Percentiles rank a stretch among this genome's conserved stretches.
Conservation (phyloP, 2,888 invertebrate genomes). For the Hylaea fasciaria region DNA sequence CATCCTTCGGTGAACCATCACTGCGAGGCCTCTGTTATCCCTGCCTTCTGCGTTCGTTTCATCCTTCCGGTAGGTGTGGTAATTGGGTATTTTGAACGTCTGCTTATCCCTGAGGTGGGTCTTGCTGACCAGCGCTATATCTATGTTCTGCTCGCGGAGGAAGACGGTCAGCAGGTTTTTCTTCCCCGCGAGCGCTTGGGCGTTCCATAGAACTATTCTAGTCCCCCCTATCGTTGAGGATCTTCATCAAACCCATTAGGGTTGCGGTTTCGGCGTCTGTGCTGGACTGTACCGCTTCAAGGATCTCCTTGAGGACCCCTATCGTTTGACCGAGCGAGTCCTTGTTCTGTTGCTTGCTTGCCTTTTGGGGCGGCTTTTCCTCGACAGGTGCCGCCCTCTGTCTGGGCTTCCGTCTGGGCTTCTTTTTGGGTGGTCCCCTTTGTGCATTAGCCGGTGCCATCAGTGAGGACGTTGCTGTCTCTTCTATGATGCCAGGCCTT, state of each 20-base stretch:
- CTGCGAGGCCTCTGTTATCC: conserved; percentile 1
- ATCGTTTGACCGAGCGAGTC: conserved; percentile 14
- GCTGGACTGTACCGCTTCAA: conserved; percentile 15
- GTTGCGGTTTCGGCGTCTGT: conserved; percentile 11
- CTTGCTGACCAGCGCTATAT: conserved; percentile 13
- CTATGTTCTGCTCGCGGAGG: conserved; percentile 13
- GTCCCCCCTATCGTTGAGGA: conserved; percentile 10
- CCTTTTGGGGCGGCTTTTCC: neutral
- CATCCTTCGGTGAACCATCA: conserved; percentile 9
- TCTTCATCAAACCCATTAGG: conserved; percentile 11
- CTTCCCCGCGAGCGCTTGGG: conserved; percentile 20
- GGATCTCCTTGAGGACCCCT: conserved; percentile 8
- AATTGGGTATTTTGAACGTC: conserved; percentile 1
- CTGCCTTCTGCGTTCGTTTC: neutral
- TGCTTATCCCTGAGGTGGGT: neutral
- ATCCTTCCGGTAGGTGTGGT: conserved; percentile 13
- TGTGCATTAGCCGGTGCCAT: conserved; percentile 9
- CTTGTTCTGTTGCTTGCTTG: neutral
- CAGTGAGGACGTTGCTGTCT: neutral
- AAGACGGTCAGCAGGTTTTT: conserved; percentile 16
- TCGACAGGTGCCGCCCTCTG: too few relatives aligned
- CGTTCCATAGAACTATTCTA: conserved; percentile 18
- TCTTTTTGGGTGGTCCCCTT: too few relatives aligned
- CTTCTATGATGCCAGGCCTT: neutral
- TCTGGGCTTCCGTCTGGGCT: too few relatives aligned